phyloP scores from a whole-genome alignment of 2,888 invertebrate species.

The Branchipolynoe longqiensis region DNA sequence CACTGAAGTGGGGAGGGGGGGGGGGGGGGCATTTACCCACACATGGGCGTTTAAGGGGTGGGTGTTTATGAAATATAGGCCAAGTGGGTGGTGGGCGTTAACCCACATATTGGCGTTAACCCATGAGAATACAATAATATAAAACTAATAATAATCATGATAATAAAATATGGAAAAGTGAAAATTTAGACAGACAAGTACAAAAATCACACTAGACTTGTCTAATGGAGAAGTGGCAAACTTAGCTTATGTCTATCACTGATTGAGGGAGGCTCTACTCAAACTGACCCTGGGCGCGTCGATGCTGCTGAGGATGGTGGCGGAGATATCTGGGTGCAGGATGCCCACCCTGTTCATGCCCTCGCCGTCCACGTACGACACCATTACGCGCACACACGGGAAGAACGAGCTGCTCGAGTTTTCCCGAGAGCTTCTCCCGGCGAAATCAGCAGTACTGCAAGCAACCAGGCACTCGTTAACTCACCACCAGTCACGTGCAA shows the following conservation, averaged over 20 bases:
- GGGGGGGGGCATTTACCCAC: not conserved
- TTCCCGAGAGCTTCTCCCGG: not conserved
- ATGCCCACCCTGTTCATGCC: not conserved
- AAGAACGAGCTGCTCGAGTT: not conserved
- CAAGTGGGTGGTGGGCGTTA: too few species aligned
- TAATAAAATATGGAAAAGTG: too few species aligned
- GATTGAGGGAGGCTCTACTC: too few species aligned
- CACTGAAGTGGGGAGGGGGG: not conserved
- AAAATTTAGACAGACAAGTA: too few species aligned
- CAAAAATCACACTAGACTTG: too few species aligned
- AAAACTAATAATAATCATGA: too few species aligned
- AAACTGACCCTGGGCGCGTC: not conserved
- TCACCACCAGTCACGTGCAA: not conserved
- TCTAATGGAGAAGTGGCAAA: too few species aligned
- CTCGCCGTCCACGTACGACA: slow-evolving; percentile 6
- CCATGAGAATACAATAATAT: too few species aligned
- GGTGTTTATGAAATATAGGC: too few species aligned
- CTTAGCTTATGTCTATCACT: too few species aligned
- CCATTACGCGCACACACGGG: slow-evolving; percentile 45
- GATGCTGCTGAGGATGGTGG: not conserved
- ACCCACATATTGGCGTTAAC: too few species aligned
- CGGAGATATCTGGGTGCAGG: slow-evolving; percentile 4
- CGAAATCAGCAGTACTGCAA: slow-evolving; percentile 7
- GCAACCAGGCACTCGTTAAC: not conserved
- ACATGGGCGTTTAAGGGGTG: too few species aligned